Evolutionary conservation across 2,797 vertebrate species (phyloP).

Genomic region (Yasuhikotakia modesta): DNA sequence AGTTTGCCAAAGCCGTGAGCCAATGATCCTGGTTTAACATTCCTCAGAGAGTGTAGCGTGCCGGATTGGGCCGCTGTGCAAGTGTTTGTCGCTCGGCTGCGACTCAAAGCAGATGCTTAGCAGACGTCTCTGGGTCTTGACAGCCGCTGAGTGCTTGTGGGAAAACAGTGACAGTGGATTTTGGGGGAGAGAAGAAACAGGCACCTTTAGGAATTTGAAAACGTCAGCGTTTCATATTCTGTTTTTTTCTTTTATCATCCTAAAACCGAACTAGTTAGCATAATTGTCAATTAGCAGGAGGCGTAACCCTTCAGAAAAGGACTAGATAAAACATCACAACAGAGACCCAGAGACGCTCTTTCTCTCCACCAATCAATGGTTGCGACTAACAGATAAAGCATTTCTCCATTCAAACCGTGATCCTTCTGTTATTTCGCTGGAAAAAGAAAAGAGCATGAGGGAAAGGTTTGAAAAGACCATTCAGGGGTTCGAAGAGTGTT

Average conservation of each 20-base stretch:
- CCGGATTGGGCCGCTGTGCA: conserved; percentile 12
- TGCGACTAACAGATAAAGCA: conserved; percentile 60
- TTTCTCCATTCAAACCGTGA: conserved; percentile 61
- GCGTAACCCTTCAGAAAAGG: conserved; percentile 70
- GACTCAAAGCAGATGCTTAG: conserved; percentile 35
- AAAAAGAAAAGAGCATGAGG: conserved; percentile 63
- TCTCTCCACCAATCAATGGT: conserved; percentile 60
- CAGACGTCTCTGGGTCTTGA: conserved; percentile 33
- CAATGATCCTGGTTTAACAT: conserved; percentile 21
- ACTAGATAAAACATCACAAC: conserved; percentile 44
- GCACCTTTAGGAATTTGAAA: conserved; percentile 58
- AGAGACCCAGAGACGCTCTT: conserved; percentile 66
- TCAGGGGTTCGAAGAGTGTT: conserved; percentile 75
- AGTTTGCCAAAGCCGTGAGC: neutral
- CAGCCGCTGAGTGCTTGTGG: conserved; percentile 21
- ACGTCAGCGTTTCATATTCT: conserved; percentile 73
- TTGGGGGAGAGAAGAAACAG: conserved; percentile 15
- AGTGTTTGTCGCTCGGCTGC: conserved; percentile 9
- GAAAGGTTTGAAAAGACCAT: conserved; percentile 62
- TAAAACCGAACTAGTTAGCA: conserved; percentile 44
- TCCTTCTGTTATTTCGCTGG: conserved; percentile 64
- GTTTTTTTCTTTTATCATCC: conserved; percentile 46
- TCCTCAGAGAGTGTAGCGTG: conserved; percentile 1
- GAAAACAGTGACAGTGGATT: conserved; percentile 28
- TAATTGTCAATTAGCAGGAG: conserved; percentile 74